These are phyloP conservation scores for Geopemphigus sp. DNA, from an alignment of 1,140 invertebrate genomes.

Conservation along the genomic window DNA sequence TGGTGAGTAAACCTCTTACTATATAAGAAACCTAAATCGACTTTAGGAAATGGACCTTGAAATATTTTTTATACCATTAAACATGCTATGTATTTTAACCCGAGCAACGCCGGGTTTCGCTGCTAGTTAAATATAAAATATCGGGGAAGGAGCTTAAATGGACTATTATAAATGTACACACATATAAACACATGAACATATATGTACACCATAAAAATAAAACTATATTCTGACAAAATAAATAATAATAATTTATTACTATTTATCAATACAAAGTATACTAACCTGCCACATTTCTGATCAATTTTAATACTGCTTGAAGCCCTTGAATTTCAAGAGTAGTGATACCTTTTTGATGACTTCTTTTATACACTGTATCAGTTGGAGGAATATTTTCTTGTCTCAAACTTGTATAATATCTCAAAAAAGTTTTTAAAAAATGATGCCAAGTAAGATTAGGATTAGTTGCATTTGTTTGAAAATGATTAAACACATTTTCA, in stretches of 20 bases:
- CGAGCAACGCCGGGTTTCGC: no score
- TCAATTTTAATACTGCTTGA: conserved; percentile 74
- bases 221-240: no score
- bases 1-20: no score
- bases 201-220: no score
- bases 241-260: background rate
- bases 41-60: no score
- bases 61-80: no score
- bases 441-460: conserved; percentile 70
- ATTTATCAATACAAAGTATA: conserved; percentile 47
- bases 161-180: no score
- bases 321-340: conserved; percentile 84
- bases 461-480: conserved; percentile 65
- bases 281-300: conserved; percentile 68
- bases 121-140: no score
- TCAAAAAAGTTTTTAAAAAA: conserved; percentile 76
- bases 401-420: conserved; percentile 62
- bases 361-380: conserved; percentile 66
- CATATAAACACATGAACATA: no score
- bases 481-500: conserved; percentile 78
- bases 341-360: conserved; percentile 67
- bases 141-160: no score
- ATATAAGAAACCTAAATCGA: no score
- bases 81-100: no score
- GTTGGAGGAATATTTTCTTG: conserved; percentile 65